Base-by-base conservation (phyloP, 2,888 invertebrate genomes). In the Camponotus fellah region DNA sequence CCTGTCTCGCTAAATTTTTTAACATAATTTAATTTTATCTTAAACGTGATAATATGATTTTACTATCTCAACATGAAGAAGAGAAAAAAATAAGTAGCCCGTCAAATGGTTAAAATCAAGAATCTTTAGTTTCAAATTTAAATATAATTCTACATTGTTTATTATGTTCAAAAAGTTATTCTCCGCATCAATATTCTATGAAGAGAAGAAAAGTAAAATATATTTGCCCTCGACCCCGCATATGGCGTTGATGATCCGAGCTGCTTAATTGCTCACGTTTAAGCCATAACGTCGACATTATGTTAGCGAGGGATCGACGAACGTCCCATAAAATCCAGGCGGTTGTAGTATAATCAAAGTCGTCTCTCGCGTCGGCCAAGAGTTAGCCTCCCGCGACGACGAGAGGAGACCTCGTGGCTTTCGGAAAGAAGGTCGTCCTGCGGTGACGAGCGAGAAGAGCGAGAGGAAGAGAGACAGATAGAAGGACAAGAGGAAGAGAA, bases 361-460 rank as follows among this genome's bases (percentile, higher is more conserved):
- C 93, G 92, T 94, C 92, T 92, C 91, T 90, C 49, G n/a, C 49
- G 49, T 89, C 89, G 91, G 89, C 90, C 87, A 90, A 91, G 91
- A 94, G 93, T 94, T 93, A 93, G 93, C 91, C 92, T 92, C 89
- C 92, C 92, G 93, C 92, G 91, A 93, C 93, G 91, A 92, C 93
- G 91, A 85, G 68, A 88, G 83, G 81, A 86, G 34, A 80, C 17
- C 26, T 74, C 46, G 74, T 87, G 85, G 86, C 49, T 75, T 58
- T 76, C 60, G 21, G 14, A 66, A 83, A 75, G 66, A 82, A 85
- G 53, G 74, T 84, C 76, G 87, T 84, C 82, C 76, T 79, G 40
- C 80, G 82, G 83, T 66, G 87, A 85, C 86, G 84, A 85, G 86
- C 75, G 69, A 72, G 81, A 65, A 74, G 34, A 43, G 21, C 12